Base-by-base conservation (phyloP, 1,140 invertebrate genomes). In the Drosophila simulans region DNA sequence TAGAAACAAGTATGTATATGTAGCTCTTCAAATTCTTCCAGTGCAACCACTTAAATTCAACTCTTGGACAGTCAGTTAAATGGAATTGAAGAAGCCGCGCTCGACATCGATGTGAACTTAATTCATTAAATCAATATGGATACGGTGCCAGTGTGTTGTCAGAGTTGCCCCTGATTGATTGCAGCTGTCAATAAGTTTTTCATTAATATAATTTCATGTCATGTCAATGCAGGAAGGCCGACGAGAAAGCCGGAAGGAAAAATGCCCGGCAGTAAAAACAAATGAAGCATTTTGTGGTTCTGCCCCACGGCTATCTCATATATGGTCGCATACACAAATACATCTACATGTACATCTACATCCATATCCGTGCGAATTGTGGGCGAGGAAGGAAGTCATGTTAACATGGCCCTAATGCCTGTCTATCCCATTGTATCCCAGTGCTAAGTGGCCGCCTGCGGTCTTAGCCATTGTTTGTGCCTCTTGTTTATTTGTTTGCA, bases 181-280 rank as follows among this genome's bases (percentile, higher is more conserved):
- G 76, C 80, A 74, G 80, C 84, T 88, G 83, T 88, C 83, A 88
- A 88, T 88, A 88, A 84, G 84, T 88, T 82, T 89, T 89, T 84
- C 83, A 88, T 88, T 89, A 88, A 88, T 88, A 88, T 88, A 88
- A 89, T 89, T 88, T 84, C 72, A 57, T 80, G 84, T 80, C 72
- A 60, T 77, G 83, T 77, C 84, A 80, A 77, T 89, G 70, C 58
- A 52, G 39, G 12, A 34, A 43, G 46, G 51, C 37, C 27, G 56
- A 35, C 10, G 25, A 51, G 34, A 51, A 42, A 20, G 31, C 27
- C 57, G 22, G 37, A 75, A 54, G 42, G 42, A 75, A 54, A 56
- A 63, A 62, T 62, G 46, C 35, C 51, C 20, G 81, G 48, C 78
- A 78, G 82, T 77, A 66, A 85, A 86, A 85, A 78, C 82, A 85